phyloP scores from a whole-genome alignment of 2,888 invertebrate species.

The Malacosoma neustria region DNA sequence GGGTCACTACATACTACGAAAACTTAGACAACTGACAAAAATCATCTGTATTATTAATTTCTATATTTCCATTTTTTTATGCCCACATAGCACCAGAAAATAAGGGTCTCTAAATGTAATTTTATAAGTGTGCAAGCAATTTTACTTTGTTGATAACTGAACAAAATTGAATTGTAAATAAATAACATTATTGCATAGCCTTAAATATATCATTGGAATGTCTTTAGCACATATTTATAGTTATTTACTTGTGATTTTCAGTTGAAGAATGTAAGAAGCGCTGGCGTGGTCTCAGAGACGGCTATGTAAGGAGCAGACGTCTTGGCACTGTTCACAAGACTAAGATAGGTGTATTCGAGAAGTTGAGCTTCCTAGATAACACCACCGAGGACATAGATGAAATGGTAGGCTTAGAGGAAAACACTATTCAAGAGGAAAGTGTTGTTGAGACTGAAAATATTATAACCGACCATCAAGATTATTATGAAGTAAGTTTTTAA shows the following conservation, averaged over 20 bases:
- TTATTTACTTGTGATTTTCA: conserved; percentile 28
- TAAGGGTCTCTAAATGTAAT: no score
- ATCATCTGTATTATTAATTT: background rate
- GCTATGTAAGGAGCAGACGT: conserved; percentile 66
- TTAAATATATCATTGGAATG: no score
- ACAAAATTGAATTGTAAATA: no score
- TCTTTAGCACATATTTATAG: no score
- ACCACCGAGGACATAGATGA: conserved; percentile 24
- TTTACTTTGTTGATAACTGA: no score
- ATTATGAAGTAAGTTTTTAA: conserved; percentile 53
- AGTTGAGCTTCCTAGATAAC: conserved; percentile 47
- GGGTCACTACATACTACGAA: no score
- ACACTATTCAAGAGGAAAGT: conserved; percentile 15
- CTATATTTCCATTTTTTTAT: no score
- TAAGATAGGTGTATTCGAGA: conserved; percentile 46
- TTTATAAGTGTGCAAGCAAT: no score
- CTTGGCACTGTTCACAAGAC: conserved; percentile 47
- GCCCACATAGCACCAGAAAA: no score
- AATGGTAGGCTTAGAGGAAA: conserved; percentile 17
- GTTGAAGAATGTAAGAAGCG: conserved; percentile 74
- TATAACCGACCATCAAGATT: conserved; percentile 62
- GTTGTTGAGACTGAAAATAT: conserved; percentile 37
- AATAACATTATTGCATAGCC: no score
- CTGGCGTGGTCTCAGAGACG: conserved; percentile 71
- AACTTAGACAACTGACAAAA: background rate